Conservation (phyloP, 1,140 invertebrate genomes). For the Zaprionus ghesquierei region DNA sequence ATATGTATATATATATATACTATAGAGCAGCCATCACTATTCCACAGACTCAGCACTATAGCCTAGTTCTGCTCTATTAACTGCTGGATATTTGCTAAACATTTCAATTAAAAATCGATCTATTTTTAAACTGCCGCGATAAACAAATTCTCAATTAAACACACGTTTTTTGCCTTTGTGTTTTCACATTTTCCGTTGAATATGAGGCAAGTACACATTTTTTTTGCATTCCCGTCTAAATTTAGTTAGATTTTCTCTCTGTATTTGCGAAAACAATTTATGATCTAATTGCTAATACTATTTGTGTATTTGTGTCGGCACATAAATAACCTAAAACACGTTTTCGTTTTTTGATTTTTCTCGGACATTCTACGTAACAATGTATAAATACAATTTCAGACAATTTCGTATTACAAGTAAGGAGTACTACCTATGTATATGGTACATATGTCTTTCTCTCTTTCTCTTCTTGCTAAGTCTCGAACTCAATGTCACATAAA, state of each 20-base stretch:
- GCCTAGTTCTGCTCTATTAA: no score
- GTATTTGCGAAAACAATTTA: neutral
- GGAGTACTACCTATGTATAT: no score
- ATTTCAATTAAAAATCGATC: no score
- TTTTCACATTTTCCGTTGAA: neutral
- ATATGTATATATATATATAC: no score
- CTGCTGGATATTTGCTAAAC: no score
- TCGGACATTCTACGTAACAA: slow-evolving; percentile 1
- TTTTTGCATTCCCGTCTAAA: neutral
- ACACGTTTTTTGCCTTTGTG: neutral
- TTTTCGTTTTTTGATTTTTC: neutral
- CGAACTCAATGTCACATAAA: slow-evolving; percentile 5
- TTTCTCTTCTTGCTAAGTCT: slow-evolving; percentile 7
- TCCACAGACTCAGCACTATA: no score
- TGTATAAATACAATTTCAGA: neutral
- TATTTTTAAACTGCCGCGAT: neutral
- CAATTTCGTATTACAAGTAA: neutral
- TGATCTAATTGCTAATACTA: slow-evolving; percentile 2
- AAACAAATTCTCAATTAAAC: neutral
- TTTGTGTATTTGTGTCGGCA: neutral
- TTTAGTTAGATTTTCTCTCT: neutral
- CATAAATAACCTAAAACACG: neutral
- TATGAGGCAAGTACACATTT: neutral
- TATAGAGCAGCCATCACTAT: no score
- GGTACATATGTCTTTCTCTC: neutral